These are phyloP conservation scores for Paradoxurus hermaphroditus DNA, from an alignment of 2,113 vertebrate species.

Conservation along the genomic window DNA sequence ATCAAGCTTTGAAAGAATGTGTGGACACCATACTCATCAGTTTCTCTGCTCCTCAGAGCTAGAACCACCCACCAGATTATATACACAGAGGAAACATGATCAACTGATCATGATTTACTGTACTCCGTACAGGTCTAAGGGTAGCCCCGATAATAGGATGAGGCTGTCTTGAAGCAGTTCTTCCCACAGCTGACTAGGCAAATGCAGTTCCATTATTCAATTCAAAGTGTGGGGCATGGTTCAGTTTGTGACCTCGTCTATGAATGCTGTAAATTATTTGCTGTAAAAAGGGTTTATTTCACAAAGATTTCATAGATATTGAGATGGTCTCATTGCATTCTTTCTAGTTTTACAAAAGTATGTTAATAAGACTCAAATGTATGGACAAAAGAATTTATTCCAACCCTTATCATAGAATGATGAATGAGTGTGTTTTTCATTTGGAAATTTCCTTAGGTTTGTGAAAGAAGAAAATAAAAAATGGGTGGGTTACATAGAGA, in stretches of 20 bases:
- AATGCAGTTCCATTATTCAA: not conserved
- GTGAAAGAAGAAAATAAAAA: not conserved
- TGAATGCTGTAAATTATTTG: not conserved
- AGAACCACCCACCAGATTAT: fast-evolving
- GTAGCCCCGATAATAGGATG: not conserved
- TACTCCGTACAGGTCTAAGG: not conserved
- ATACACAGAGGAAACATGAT: not conserved
- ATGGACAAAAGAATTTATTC: not conserved
- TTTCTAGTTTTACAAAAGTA: not conserved
- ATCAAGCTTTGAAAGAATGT: not conserved
- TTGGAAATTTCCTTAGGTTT: not conserved
- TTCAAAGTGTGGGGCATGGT: not conserved
- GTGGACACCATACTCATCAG: not conserved
- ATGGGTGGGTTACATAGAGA: not conserved
- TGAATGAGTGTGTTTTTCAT: not conserved
- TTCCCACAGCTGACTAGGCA: not conserved
- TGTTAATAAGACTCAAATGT: not conserved
- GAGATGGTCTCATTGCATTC: not conserved
- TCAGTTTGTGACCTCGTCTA: not conserved
- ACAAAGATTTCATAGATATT: not conserved
- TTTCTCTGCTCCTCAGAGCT: not conserved
- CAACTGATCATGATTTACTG: not conserved
- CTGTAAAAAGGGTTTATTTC: not conserved
- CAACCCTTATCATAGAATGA: not conserved
- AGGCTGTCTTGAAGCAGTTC: not conserved